Evolutionary conservation across 2,797 vertebrate genomes (phyloP).

Genomic region (Acanthornis magna): DNA sequence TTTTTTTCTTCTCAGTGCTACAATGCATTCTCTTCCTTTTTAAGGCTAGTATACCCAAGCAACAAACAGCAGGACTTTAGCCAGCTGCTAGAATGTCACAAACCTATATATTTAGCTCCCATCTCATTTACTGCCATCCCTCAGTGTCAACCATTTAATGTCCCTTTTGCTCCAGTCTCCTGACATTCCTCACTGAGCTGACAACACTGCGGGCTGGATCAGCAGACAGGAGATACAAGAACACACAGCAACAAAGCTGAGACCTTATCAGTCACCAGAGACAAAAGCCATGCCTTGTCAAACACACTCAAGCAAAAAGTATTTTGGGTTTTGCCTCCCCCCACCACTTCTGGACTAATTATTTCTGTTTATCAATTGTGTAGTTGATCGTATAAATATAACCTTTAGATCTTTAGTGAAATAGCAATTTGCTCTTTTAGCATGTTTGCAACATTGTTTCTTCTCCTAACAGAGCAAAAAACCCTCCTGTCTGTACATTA

Average conservation of each 20-base stretch:
- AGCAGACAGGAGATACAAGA: conserved; percentile 8
- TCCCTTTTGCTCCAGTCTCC: conserved; percentile 43
- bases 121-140: conserved; percentile 73
- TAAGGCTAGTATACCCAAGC: conserved; percentile 69
- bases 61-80: conserved; percentile 68
- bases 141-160: conserved; percentile 47
- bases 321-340: not conserved
- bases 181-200: conserved; percentile 46
- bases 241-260: conserved; percentile 11
- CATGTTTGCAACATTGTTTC: not conserved
- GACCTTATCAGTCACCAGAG: not conserved
- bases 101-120: conserved; percentile 80
- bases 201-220: not conserved
- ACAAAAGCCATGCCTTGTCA: conserved; percentile 33
- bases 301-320: not conserved
- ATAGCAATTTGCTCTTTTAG: not conserved
- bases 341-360: not conserved
- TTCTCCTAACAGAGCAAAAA: not conserved
- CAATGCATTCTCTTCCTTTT: conserved; percentile 83
- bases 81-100: conserved; percentile 72
- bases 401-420: not conserved
- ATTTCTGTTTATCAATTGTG: not conserved
- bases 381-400: not conserved
- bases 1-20: conserved; percentile 67
- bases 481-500: not conserved